These are phyloP conservation scores for Sapajus apella DNA, from an alignment of 2,113 vertebrate species.

Conservation along the genomic window DNA sequence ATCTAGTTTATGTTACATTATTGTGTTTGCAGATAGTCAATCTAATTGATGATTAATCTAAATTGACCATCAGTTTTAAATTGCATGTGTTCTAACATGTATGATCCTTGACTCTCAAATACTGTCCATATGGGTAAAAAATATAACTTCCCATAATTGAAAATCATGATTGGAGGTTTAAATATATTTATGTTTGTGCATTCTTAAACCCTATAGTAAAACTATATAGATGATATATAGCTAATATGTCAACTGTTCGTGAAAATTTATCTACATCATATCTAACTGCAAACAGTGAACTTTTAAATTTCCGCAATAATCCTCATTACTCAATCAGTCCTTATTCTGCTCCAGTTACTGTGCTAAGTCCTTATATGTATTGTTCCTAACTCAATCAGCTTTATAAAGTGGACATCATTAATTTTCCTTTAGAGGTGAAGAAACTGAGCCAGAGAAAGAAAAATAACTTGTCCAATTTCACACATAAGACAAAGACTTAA, in stretches of 20 bases:
- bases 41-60: background rate
- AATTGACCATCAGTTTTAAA: background rate
- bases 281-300: background rate
- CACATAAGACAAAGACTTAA: background rate
- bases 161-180: background rate
- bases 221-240: background rate
- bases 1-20: background rate
- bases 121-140: background rate
- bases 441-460: conserved; percentile 23
- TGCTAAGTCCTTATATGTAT: background rate
- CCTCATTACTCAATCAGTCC: background rate
- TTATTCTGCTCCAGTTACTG: background rate
- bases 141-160: background rate
- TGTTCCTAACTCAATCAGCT: background rate
- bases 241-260: background rate
- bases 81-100: background rate
- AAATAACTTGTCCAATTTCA: background rate
- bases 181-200: background rate
- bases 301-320: background rate
- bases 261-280: background rate
- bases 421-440: background rate
- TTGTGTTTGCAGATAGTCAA: background rate
- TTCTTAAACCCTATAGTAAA: background rate
- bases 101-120: background rate
- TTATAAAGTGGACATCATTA: background rate